Base-by-base conservation (phyloP, 2,113 vertebrate species). In the Phocoena sinus region DNA sequence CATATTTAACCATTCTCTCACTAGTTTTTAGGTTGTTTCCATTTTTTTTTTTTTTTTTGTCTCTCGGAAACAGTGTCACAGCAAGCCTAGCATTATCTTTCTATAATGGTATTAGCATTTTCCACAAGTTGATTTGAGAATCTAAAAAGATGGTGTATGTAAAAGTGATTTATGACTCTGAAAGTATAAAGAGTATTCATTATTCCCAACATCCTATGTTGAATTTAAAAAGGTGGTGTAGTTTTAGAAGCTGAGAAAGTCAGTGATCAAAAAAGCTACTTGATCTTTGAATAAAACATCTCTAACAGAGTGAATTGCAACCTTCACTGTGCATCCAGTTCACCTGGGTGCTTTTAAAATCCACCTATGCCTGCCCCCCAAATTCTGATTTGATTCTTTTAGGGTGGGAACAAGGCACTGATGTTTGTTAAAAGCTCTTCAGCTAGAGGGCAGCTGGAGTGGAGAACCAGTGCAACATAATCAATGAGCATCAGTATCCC, bases 111-210 rank as follows among this genome's bases (percentile, higher is more conserved):
- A 44, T 76, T 36, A 89, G 67, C 50, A 53, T 41, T 81, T 96
- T 91, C 50, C 47, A 63, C 44, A 36, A 76, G 53, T 85, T 67
- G 89, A 93, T 74, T 26, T 73, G 82, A 95, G 86, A 83, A 77
- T 77, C 71, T 91, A 93, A 62, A 65, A 88, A 89, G 28, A 50
- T 6, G 68, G 38, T 20, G 18, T 12, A 38, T 47, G 60, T 65
- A 47, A 88, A 94, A 86, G 31, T 73, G 87, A 89, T 89, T 68
- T 95, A 82, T 84, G 92, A 77, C 62, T 71, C 47, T 88, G 76
- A 81, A 96, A 91, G 33, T 38, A 7, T 36, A 76, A 38, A 86
- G 14, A n/a, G 12, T 76, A 73, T 67, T 96, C 44, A n/a, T 93
- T 93, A 77, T 91, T 91, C 89, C 87, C 76, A 84, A 53, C 20